Evolutionary conservation across 2,113 vertebrate genomes (phyloP), one percentile per base, ranked within the genome.

Genomic region (Himantopus leucocephalus): DNA sequence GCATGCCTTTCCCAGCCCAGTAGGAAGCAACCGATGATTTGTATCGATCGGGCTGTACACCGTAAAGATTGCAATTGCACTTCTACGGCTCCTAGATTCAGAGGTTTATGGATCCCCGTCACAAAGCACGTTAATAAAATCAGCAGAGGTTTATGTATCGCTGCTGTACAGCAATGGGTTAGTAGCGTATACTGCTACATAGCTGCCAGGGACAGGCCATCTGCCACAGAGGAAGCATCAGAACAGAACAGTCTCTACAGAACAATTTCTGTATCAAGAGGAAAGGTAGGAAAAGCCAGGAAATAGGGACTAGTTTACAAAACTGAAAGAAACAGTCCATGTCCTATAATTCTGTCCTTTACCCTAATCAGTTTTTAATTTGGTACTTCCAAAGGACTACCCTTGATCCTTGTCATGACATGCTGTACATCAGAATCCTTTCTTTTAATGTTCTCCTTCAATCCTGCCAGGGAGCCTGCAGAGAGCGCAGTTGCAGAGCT

Each of bases 161-260:
- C 63, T 83, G 88, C 55, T 83, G 62, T 45, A 88, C 55, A 86
- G 75, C 86, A 84, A 23, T 45, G 37, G 47, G 79, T 92, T 77
- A 91, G 86, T 35, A 70, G 62, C 2, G 0, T 34, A 73, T 45
- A 45, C 45, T 45, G 45, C 45, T 45, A 45, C 18, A 45, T 3
- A 55, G 79, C 63, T 95, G 86, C 89, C 86, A 91, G 72, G 35
- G 72, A 84, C 26, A 67, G 60, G 60, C 89, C 93, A 96, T 91
- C 94, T 92, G 91, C 86, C 72, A 84, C 79, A 80, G 41, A 52
- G 59, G 59, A 85, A 87, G 64, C 85, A 83, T 43, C 82, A 66
- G 66, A 96, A 73, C 85, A 88, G 59, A 94, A 70, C 20, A 0
- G 21, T 45, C 92, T 80, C 68, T 35, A 76, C 14, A 77, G 55